Conservation (phyloP, 2,113 vertebrate species). For the Ptyas mucosa region DNA sequence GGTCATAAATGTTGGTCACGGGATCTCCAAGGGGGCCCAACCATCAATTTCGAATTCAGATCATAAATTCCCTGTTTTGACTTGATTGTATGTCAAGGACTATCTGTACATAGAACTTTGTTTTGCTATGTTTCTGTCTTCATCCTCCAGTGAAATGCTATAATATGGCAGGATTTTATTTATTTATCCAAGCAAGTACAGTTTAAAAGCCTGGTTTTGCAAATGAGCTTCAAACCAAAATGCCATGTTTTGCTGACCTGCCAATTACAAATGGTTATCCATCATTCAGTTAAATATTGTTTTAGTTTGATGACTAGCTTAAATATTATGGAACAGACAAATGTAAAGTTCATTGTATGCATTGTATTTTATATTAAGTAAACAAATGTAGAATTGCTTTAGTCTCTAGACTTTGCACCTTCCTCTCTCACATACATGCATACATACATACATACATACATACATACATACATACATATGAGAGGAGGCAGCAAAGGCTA, state of each 20-base stretch:
- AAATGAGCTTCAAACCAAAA: too few relatives aligned
- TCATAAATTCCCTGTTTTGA: too few relatives aligned
- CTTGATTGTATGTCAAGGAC: too few relatives aligned
- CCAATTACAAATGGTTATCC: not conserved
- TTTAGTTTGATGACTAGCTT: not conserved
- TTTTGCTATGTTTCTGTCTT: not conserved
- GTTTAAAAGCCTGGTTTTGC: not conserved
- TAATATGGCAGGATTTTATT: not conserved
- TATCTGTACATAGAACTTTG: not conserved
- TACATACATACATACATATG: too few relatives aligned
- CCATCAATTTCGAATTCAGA: too few relatives aligned
- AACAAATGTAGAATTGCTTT: not conserved
- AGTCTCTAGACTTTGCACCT: not conserved
- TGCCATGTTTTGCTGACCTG: not conserved
- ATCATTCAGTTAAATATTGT: not conserved
- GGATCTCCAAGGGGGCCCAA: too few relatives aligned
- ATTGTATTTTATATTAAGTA: not conserved
- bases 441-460: too few relatives aligned
- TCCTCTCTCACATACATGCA: not conserved
- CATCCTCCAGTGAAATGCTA: not conserved
- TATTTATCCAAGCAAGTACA: not conserved
- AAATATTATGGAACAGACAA: not conserved
- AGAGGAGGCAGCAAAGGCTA: too few relatives aligned
- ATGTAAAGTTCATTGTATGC: not conserved
- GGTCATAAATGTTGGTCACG: too few relatives aligned